phyloP scores from a whole-genome alignment of 2,113 vertebrate species.

The human (Homo sapiens) region DNA sequence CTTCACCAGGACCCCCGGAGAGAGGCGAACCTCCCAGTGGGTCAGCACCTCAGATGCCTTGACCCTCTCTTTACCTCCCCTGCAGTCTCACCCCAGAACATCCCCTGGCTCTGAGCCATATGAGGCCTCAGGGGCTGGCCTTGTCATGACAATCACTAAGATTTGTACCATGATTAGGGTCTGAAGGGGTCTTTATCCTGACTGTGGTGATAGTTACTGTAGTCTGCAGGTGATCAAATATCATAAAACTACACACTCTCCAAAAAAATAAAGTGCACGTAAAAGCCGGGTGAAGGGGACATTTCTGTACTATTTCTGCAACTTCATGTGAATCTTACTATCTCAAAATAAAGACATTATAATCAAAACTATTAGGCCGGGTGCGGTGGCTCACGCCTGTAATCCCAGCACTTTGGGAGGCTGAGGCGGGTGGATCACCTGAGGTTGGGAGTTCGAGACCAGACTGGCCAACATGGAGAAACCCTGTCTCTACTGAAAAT shows the following conservation, averaged over 20 bases:
- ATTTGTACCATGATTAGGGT: neutral
- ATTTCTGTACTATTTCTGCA: neutral
- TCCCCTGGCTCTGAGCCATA: neutral
- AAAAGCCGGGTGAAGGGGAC: neutral
- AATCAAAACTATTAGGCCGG: neutral
- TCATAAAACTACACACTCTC: neutral
- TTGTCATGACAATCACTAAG: neutral
- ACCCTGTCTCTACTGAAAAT: too few species aligned
- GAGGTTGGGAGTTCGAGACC: too few species aligned
- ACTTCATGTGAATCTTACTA: neutral
- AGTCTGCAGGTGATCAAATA: neutral
- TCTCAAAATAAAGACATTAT: neutral
- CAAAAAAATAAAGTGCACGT: neutral
- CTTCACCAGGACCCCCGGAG: neutral
- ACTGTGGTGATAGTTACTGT: neutral
- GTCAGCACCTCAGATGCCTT: neutral
- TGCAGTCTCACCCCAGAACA: neutral
- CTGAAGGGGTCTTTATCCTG: neutral
- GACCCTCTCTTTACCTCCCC: neutral
- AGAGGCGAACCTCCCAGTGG: neutral
- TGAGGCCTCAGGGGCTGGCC: neutral
- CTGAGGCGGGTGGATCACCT: too few species aligned
- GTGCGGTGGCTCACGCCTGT: too few species aligned
- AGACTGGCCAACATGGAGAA: too few species aligned
- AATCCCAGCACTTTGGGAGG: too few species aligned